Conservation (phyloP, 2,797 vertebrate genomes). For the Serranus cabrilla region DNA sequence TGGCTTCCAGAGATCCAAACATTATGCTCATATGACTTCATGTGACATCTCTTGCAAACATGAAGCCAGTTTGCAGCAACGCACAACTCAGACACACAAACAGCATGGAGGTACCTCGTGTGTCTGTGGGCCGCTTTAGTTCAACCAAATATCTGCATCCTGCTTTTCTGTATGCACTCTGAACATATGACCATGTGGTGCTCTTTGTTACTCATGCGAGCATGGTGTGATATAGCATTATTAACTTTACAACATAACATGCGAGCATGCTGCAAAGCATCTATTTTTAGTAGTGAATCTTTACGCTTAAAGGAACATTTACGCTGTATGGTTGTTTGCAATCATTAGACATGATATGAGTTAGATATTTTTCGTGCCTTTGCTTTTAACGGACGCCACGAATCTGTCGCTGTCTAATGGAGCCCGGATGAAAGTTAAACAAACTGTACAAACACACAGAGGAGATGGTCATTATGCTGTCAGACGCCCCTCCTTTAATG, state of each 20-base stretch:
- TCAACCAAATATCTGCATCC: conserved; percentile 45
- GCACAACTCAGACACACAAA: conserved; percentile 24
- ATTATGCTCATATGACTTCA: conserved; percentile 32
- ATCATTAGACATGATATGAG: conserved; percentile 54
- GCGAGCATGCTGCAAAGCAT: conserved; percentile 51
- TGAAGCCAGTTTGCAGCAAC: conserved; percentile 39
- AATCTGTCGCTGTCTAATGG: conserved; percentile 45
- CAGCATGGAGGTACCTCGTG: conserved; percentile 20
- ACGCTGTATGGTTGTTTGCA: conserved; percentile 55
- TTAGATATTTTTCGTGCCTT: conserved; percentile 76
- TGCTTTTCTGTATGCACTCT: conserved; percentile 38
- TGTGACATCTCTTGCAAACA: conserved; percentile 41
- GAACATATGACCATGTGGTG: conserved; percentile 44
- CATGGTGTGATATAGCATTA: conserved; percentile 30
- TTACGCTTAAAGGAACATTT: conserved; percentile 41
- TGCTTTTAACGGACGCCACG: conserved; percentile 62
- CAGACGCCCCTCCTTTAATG: conserved; percentile 17
- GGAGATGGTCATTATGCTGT: conserved; percentile 43
- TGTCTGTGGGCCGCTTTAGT: conserved; percentile 35
- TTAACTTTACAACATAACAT: conserved; percentile 56
- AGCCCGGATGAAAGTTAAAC: conserved; percentile 47
- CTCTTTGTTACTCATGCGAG: conserved; percentile 34
- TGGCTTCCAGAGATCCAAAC: conserved; percentile 45
- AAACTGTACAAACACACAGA: conserved; percentile 50
- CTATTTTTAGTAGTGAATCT: conserved; percentile 45